Conservation (phyloP, 1,140 invertebrate species). For the Helicoverpa zea region DNA sequence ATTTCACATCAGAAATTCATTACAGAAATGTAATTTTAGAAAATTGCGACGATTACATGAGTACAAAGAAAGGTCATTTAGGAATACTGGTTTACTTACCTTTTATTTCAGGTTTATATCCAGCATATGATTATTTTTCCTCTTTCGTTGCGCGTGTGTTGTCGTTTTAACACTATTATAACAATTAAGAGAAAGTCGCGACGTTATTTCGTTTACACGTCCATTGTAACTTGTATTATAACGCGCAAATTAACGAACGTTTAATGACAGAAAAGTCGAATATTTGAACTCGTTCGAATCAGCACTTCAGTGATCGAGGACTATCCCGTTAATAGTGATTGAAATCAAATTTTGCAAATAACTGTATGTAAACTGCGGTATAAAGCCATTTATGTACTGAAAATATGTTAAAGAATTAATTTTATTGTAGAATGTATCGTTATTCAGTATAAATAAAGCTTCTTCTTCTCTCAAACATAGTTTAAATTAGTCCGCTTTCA, state of each 20-base stretch:
- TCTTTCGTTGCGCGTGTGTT: slow-evolving; percentile 20
- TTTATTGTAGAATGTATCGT: too few relatives aligned
- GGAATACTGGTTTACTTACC: slow-evolving; percentile 56
- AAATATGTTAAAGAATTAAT: too few relatives aligned
- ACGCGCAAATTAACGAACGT: slow-evolving; percentile 58
- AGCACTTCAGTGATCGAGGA: background rate
- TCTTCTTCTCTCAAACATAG: too few relatives aligned
- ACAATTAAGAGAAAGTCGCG: slow-evolving; percentile 59
- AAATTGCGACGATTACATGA: slow-evolving; percentile 61
- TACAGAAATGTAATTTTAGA: slow-evolving; percentile 43
- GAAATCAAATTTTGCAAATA: background rate
- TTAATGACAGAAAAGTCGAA: slow-evolving; percentile 45
- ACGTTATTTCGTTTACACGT: slow-evolving; percentile 53
- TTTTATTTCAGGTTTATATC: slow-evolving; percentile 46
- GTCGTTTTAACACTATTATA: slow-evolving; percentile 52
- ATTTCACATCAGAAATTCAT: slow-evolving; percentile 19
- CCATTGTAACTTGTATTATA: slow-evolving; percentile 58
- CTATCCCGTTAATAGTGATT: background rate
- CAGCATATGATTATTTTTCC: slow-evolving; percentile 34
- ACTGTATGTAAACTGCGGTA: too few relatives aligned
- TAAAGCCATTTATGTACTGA: too few relatives aligned
- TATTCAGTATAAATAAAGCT: too few relatives aligned
- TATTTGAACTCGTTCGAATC: slow-evolving; percentile 35
- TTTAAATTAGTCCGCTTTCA: too few relatives aligned
- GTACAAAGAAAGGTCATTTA: slow-evolving; percentile 71